A percentile compares a stretch with the other conserved stretches of the same genome.
phyloP scores from a whole-genome alignment of 2,888 invertebrate species.

The Autographa gamma region DNA sequence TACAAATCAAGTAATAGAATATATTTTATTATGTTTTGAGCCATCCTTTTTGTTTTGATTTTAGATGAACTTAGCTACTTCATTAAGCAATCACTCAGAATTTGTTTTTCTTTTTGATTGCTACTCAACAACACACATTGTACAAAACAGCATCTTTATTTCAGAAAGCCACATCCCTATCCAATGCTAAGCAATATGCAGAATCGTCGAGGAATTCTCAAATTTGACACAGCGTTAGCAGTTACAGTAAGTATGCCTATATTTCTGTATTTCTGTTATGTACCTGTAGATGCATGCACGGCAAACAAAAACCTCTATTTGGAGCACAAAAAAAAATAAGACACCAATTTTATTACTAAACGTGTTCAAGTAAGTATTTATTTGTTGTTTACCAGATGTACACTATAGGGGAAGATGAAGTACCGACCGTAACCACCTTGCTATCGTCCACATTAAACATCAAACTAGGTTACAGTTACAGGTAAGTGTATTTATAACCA shows the following conservation, averaged over 20 bases:
- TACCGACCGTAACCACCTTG: constrained; percentile 91
- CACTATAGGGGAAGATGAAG: constrained; percentile 91
- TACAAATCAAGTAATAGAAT: constrained; percentile 83
- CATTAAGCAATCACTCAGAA: too few species aligned
- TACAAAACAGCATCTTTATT: constrained; percentile 40
- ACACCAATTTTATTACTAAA: too few species aligned
- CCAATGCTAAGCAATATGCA: constrained; percentile 87
- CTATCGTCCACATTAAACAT: constrained; percentile 90
- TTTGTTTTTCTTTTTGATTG: too few species aligned
- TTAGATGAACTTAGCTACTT: too few species aligned
- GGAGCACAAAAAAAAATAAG: too few species aligned
- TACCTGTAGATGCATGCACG: too few species aligned
- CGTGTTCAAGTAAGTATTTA: too few species aligned
- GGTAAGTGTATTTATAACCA: constrained; percentile 64
- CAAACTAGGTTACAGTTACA: constrained; percentile 70
- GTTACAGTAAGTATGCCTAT: constrained; percentile 88
- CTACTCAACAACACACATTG: background rate
- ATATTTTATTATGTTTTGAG: background rate
- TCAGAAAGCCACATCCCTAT: constrained; percentile 75
- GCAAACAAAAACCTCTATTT: too few species aligned
- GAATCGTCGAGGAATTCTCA: constrained; percentile 84
- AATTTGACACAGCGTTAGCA: constrained; percentile 81
- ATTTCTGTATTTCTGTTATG: too few species aligned
- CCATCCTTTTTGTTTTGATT: too few species aligned
- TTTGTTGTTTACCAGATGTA: constrained; percentile 86